Base-by-base conservation (phyloP, 2,797 vertebrate genomes). In the Phrynocephalus forsythii region DNA sequence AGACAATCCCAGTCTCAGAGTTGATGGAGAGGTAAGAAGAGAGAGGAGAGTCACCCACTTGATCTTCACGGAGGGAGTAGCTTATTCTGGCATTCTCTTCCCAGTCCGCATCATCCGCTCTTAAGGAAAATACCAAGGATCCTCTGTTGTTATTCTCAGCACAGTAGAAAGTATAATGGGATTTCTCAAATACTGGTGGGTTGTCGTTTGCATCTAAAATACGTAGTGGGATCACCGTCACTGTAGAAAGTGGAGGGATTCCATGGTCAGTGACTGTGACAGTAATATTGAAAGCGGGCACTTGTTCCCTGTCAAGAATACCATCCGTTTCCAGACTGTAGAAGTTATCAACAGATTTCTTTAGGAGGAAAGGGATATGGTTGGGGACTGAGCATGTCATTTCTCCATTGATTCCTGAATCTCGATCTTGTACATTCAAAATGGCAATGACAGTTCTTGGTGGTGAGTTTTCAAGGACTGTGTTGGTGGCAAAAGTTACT, bases 1-100 rank as follows among this genome's bases (percentile, higher is more conserved):
- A 96, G 28, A 98, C 87, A 10, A 94, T 87, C 5, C 97, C 97
- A 13, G 79, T 97, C 48, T 96, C 96, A 33, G 97, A 94, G n/a
- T 97, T 97, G 22, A 98, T 94, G 44, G 96, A 96, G 67, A 97
- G 16, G 1, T 94, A 96, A 6, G 95, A 94, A 0, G 96, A 96
- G 15, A 96, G 86, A 2, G 95, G 91, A 0, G 33, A 73, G 33
- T 73, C 20, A 7, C 33, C 30, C 20, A 6, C 18, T 38, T 73
- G 30, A 18, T 73, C 15, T 38, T 73, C 72, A 18, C 20, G 3
- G 72, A 73, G 38, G 33, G 72, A 73, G 38, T 73, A 73, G 5
- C 15, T 38, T 18, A 73, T 73, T 38, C 72, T 73, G 18, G 72
- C 72, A 73, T 73, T 73, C 72, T 73, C 72, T 73, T 73, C 72